Evolutionary conservation across 2,797 vertebrate species (phyloP), one percentile per base, ranked within the genome.

Genomic region (Lophius americanus): DNA sequence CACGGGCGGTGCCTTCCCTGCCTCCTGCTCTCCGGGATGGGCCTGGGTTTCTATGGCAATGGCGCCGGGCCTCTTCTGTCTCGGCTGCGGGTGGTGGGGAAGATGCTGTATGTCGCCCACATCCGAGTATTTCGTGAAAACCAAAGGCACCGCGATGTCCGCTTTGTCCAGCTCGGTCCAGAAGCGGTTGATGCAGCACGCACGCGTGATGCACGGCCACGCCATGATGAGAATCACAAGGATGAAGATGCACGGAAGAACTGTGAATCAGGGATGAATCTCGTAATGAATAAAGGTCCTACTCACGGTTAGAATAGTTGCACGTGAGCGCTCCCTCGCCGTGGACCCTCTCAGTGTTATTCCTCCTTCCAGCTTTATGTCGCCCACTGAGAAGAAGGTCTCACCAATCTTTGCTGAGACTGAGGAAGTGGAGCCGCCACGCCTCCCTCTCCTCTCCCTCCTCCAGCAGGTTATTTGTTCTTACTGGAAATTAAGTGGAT

Each of bases 111-210:
- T 91, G 36, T 98, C 97, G 41, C 96, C 94, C 79, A 95, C 97
- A 66, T 98, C 97, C 1, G 97, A 97, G 69, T 97, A 99, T 60
- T 96, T 98, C 72, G 95, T 95, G 83, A 97, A 98, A 51, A 98
- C 98, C 87, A 99, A 87, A 41, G 98, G 97, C 76, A 99, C 96
- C 0, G 97, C 95, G 84, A 99, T 98, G 89, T 99, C 97, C 59
- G 91, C 97, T 89, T 99, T 98, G 86, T 99, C 98, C 77, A 99
- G 88, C 89, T 99, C 97, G 88, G 93, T 97, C 98, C 98, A 99
- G 79, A 97, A 98, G 46, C 98, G 97, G 75, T 97, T 98, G 81
- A 99, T 97, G 95, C 98, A 99, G 95, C 98, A 99, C 32, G 97
- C 98, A 82, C 97, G 95, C 81, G 96, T 98, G 68, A 99, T 96